Evolutionary conservation across 2,113 vertebrate genomes (phyloP), one percentile per base, ranked within the genome.

Genomic region (Oreamnos americanus): DNA sequence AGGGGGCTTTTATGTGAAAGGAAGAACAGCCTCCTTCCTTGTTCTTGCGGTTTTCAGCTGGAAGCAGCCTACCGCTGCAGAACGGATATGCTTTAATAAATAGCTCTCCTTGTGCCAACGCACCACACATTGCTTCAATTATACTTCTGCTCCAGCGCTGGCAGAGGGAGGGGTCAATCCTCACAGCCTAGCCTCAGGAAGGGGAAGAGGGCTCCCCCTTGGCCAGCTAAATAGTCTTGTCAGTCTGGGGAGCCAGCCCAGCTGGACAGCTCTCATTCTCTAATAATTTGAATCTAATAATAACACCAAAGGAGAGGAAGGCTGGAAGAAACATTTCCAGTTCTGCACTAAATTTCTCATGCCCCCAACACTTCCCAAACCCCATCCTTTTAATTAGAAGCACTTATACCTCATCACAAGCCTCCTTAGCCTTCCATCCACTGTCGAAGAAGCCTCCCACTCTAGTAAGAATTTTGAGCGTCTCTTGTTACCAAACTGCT

Each of bases 261-360:
- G 53, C 23, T 45, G 76, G 87, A 78, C 76, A 43, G 19, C 33
- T 12, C 15, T 7, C 30, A 87, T 39, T 83, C 21, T 23, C n/a
- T 55, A 55, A 85, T 49, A 85, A 88, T 76, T 79, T 57, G 28
- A 5, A 12, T 67, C 97, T 74, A 96, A 97, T 85, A 88, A 96
- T 90, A 92, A 74, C 97, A 71, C 36, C 74, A 85, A 89, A 90
- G 90, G 1, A 67, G 81, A 90, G 90, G 53, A 96, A 95, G 87
- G 19, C 67, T 87, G 55, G 53, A 51, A 78, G 83, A 89, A 64
- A 36, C 76, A 58, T 87, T 51, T 91, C 90, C 3, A 28, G 45
- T 17, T 28, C 58, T 71, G 74, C 17, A 74, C 51, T 28, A 84
- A 91, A 96, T 92, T 92, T 87, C 87, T 82, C 74, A 26, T 0